Base-by-base conservation (phyloP, 2,113 vertebrate species). In the Elephantulus edwardii region DNA sequence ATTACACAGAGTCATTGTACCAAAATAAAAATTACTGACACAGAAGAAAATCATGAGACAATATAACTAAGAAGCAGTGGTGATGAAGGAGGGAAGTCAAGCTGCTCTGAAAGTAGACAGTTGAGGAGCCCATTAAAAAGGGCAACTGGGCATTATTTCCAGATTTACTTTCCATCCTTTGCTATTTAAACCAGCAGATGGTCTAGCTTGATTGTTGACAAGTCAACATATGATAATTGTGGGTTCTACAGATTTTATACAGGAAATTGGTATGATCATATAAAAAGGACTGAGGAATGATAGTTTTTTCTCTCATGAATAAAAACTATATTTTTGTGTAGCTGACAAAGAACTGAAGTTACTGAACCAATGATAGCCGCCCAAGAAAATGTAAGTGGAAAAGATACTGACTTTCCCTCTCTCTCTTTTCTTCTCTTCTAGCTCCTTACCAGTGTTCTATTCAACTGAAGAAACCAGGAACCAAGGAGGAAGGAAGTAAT, bases 401-500 rank as follows among this genome's bases (percentile, higher is more conserved):
- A 92, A 77, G 66, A 76, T 44, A 77, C 90, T 88, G 46, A 54
- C 40, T 88, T 96, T 95, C 81, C 92, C 93, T 96, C n/a, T 38
- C 58, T 52, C 5, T 52, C 33, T 44, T 3, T 33, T 62, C 14
- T n/a, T 30, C 26, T 72, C 68, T 93, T 82, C 70, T 76, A 88
- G 38, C 89, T 96, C 90, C 96, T 97, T 95, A 94, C 95, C 93
- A 93, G 94, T 48, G 50, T 96, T 96, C 96, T 96, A 80, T 95
- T 97, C 97, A 94, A 96, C 94, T 90, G 91, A 94, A 97, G 95
- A 94, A 97, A 97, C 94, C 86, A 92, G 40, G 1, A 96, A 90
- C 48, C 44, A 83, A 96, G 94, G 93, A 96, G 89, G 89, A 95
- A 97, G 96, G 95, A 97, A 97, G 96, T 97, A 97, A 98, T 97